These are phyloP conservation scores for Agrypnia vestita DNA, from an alignment of 1,140 invertebrate species.

Conservation along the genomic window DNA sequence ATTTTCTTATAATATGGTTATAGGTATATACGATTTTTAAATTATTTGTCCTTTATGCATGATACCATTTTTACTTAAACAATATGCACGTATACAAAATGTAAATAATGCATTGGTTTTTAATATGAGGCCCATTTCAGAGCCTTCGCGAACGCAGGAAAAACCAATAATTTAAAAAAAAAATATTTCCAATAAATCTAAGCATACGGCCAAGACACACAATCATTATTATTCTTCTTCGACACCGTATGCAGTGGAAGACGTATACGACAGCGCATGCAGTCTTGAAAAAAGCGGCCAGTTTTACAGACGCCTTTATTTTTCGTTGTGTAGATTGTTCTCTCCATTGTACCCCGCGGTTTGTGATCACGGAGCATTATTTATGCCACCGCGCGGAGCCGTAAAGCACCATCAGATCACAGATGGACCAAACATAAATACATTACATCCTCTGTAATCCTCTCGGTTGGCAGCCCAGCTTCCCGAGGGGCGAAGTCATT, in stretches of 20 bases:
- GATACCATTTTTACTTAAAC: too few relatives aligned
- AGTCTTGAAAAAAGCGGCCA: not conserved
- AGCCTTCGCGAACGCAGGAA: too few relatives aligned
- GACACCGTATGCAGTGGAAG: not conserved
- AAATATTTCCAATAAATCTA: too few relatives aligned
- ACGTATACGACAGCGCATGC: not conserved
- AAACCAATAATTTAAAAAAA: too few relatives aligned
- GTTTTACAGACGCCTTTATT: not conserved
- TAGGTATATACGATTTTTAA: too few relatives aligned
- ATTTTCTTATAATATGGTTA: too few relatives aligned
- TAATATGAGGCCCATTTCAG: too few relatives aligned
- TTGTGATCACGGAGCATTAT: conserved; percentile 55
- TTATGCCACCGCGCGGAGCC: conserved; percentile 47
- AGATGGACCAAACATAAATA: conserved; percentile 52
- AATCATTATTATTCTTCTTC: not conserved
- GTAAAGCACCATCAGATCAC: conserved; percentile 56
- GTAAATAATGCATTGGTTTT: too few relatives aligned
- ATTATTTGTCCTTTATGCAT: too few relatives aligned
- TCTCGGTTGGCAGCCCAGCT: conserved; percentile 15
- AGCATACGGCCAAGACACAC: not conserved
- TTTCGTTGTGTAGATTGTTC: conserved; percentile 1
- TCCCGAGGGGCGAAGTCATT: conserved; percentile 32
- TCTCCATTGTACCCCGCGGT: conserved; percentile 27
- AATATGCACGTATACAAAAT: too few relatives aligned
- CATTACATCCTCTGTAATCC: conserved; percentile 46